A percentile compares a stretch with the other conserved stretches of the same genome.
These are phyloP conservation scores for Prionailurus viverrinus DNA, from an alignment of 2,113 vertebrate genomes.

Conservation along the genomic window DNA sequence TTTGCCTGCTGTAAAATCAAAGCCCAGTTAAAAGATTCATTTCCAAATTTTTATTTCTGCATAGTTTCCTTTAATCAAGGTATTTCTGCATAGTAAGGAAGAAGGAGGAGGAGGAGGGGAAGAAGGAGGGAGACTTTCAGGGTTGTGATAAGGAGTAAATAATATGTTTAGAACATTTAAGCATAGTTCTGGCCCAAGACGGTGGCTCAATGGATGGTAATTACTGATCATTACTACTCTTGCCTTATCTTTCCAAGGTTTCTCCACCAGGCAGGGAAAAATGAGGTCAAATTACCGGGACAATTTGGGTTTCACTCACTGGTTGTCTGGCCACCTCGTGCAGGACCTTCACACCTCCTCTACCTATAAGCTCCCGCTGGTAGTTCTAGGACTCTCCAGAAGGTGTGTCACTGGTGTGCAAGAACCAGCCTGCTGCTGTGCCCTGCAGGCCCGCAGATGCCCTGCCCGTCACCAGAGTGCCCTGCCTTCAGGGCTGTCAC, in stretches of 20 bases:
- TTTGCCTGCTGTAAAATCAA: conserved; percentile 10
- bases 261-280: not conserved
- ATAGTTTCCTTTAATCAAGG: conserved; percentile 27
- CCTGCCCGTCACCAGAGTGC: not conserved
- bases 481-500: not conserved
- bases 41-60: not conserved
- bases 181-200: not conserved
- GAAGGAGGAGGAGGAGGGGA: not conserved
- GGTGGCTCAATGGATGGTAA: not conserved
- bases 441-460: too few species aligned
- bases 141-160: not conserved
- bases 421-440: not conserved
- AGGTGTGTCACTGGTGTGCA: not conserved
- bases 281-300: not conserved
- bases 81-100: not conserved
- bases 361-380: not conserved
- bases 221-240: not conserved
- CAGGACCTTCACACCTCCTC: not conserved
- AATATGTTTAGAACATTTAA: not conserved
- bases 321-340: not conserved
- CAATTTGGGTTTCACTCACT: not conserved
- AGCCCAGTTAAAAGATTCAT: not conserved
- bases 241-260: not conserved
- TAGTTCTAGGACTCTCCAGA: not conserved
- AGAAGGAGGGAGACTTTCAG: not conserved